Evolutionary conservation across 2,113 vertebrate species (phyloP), one percentile per base, ranked within the genome.

Genomic region (Myocastor coypus): DNA sequence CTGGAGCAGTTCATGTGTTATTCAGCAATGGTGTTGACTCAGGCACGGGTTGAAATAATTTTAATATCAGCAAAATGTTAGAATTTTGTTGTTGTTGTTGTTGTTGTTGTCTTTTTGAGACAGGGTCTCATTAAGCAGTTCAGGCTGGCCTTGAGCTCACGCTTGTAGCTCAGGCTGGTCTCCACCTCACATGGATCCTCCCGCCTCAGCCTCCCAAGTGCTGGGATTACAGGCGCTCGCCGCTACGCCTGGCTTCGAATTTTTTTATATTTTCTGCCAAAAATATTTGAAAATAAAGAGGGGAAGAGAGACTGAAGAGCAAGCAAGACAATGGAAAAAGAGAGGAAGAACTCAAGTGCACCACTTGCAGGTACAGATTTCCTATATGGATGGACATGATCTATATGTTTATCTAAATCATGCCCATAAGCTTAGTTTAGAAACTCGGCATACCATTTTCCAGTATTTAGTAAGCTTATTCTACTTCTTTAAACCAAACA

Each of bases 41-140:
- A 68, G 64, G 7, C 19, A 61, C 66, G 55, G 34, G 22, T 34
- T 96, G 8, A 46, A 95, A 80, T 61, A 30, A 93, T 85, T 93
- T 64, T 71, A 91, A 78, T 75, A 28, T 57, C 34, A 88, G 81
- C 40, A 77, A 26, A 95, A 89, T 83, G 28, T 94, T 64, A 83
- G 20, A 89, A 93, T 88, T 85, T 57, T n/a, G n/a, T n/a, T n/a
- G n/a, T n/a, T n/a, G n/a, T n/a, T n/a, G n/a, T n/a, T n/a, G n/a
- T n/a, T n/a, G n/a, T n/a, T n/a, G n/a, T n/a, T n/a, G n/a, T n/a
- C n/a, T n/a, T n/a, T n/a, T n/a, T n/a, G n/a, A n/a, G n/a, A n/a
- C n/a, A n/a, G n/a, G n/a, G n/a, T n/a, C n/a, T n/a, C n/a, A n/a
- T n/a, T n/a, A n/a, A n/a, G n/a, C n/a, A n/a, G n/a, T n/a, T n/a